A percentile compares a stretch with the other conserved stretches of the same genome.
These are phyloP conservation scores for Drosophila barbarae DNA, from an alignment of 2,888 invertebrate genomes.

Conservation along the genomic window DNA sequence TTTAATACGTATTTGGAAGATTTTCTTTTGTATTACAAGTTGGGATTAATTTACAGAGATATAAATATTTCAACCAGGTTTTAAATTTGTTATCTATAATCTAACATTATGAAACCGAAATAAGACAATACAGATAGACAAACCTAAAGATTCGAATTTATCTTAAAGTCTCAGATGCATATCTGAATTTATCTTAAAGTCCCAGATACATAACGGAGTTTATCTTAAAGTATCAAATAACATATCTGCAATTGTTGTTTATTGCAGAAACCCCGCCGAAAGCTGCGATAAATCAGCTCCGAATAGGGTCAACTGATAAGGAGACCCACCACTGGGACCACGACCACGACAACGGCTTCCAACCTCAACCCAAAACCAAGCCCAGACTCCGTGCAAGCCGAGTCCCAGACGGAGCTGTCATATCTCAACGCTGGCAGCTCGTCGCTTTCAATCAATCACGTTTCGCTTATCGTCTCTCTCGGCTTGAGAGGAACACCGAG, in stretches of 20 bases:
- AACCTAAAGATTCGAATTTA: background rate
- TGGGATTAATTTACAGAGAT: no score
- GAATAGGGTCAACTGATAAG: constrained; percentile 18
- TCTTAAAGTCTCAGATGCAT: background rate
- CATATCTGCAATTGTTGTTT: constrained; percentile 6
- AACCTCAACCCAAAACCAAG: background rate
- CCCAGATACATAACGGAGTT: no score
- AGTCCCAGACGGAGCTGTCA: constrained; percentile 12
- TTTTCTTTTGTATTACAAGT: background rate
- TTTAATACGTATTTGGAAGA: no score
- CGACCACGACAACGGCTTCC: background rate
- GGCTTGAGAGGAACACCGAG: constrained; percentile 11
- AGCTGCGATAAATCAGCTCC: constrained; percentile 25
- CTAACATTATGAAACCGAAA: background rate
- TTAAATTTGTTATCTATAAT: no score
- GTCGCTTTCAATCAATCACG: constrained; percentile 49
- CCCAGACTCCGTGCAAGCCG: background rate
- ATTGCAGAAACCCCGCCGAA: background rate
- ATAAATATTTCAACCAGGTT: no score
- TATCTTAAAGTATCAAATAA: background rate
- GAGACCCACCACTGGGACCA: constrained; percentile 3
- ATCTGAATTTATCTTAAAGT: no score
- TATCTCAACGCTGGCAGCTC: constrained; percentile 20
- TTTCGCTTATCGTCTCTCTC: constrained; percentile 40
- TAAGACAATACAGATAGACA: no score